A percentile compares a stretch with the other conserved stretches of the same genome.
These are phyloP conservation scores for Seriola dumerili DNA, from an alignment of 2,113 vertebrate species.

Conservation along the genomic window DNA sequence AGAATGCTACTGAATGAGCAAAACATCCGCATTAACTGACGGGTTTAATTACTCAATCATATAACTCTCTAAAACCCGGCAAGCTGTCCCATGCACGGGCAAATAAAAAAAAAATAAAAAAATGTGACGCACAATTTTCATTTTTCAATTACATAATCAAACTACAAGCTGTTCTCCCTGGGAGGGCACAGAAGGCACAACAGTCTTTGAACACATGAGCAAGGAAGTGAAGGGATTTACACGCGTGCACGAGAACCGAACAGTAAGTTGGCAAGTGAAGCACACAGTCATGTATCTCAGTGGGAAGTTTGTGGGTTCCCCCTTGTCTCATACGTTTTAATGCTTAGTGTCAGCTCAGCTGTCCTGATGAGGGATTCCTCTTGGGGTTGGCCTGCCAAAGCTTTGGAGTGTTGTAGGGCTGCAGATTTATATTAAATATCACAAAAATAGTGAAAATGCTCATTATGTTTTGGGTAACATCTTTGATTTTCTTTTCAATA, in stretches of 20 bases:
- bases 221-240: slow-evolving; percentile 37
- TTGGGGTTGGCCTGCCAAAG: too few relatives aligned
- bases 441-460: background rate
- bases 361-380: background rate
- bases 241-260: background rate
- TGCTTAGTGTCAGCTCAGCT: background rate
- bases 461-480: background rate
- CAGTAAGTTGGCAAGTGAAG: slow-evolving; percentile 18
- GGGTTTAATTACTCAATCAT: slow-evolving; percentile 58
- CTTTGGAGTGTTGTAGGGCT: background rate
- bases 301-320: background rate
- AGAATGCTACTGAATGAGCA: slow-evolving; percentile 8
- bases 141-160: slow-evolving; percentile 70
- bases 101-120: slow-evolving; percentile 17
- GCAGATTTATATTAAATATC: background rate
- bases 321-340: background rate
- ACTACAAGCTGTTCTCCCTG: slow-evolving; percentile 71
- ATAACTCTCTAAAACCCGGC: slow-evolving; percentile 52
- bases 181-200: slow-evolving; percentile 53
- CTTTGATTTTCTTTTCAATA: too few relatives aligned
- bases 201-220: slow-evolving; percentile 45
- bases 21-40: slow-evolving; percentile 46
- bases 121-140: slow-evolving; percentile 53
- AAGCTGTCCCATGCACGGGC: slow-evolving; percentile 57
- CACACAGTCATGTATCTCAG: background rate